phyloP scores from a whole-genome alignment of 2,113 vertebrate species.

The Phyllopteryx taeniolatus region DNA sequence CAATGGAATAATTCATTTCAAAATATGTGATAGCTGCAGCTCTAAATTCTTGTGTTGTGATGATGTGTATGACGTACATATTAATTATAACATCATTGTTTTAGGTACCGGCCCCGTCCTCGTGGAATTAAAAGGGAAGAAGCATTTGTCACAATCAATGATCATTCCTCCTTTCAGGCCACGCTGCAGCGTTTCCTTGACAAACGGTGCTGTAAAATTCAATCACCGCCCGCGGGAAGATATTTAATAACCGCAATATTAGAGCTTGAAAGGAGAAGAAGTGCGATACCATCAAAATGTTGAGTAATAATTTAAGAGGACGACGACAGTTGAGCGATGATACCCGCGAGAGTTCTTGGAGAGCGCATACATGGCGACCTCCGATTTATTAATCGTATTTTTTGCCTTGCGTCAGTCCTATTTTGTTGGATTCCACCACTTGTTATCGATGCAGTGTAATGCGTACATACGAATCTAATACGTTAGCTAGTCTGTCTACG shows the following conservation, averaged over 20 bases:
- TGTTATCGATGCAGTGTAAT: neutral
- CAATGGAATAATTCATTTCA: no score
- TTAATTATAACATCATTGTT: neutral
- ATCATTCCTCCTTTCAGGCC: conserved; percentile 10
- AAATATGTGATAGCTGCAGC: no score
- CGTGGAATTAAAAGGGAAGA: neutral
- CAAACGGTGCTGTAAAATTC: conserved; percentile 35
- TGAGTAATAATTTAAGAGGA: conserved; percentile 38
- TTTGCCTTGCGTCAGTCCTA: neutral
- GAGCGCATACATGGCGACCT: conserved; percentile 15
- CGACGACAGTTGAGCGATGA: conserved; percentile 39
- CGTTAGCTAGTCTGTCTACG: no score
- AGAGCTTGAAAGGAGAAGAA: conserved; percentile 32
- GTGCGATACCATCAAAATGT: conserved; percentile 33
- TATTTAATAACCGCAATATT: conserved; percentile 48
- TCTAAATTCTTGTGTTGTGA: neutral
- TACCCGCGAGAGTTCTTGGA: conserved; percentile 31
- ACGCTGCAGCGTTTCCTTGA: conserved; percentile 10
- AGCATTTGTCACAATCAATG: conserved; percentile 25
- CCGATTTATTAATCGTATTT: neutral
- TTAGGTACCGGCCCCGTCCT: neutral
- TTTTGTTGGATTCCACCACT: neutral
- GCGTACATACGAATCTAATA: no score
- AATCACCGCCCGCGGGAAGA: conserved; percentile 27
- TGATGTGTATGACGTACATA: neutral